Evolutionary conservation across 2,888 invertebrate genomes (phyloP).

Genomic region (Mactromeris polynyma): DNA sequence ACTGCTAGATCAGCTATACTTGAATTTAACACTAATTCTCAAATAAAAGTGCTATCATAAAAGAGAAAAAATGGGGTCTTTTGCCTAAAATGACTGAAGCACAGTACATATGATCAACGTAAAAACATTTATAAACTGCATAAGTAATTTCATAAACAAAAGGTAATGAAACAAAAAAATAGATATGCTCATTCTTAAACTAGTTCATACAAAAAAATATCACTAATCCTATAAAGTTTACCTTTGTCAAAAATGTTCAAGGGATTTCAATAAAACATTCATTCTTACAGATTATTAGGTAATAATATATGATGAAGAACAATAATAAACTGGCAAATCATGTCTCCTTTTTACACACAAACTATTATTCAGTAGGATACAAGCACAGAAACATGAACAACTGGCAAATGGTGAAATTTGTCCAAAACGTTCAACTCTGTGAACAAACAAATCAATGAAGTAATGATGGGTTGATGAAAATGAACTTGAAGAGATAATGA

Average conservation of each 20-base stretch:
- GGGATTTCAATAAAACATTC: not conserved
- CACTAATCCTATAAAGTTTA: too few species aligned
- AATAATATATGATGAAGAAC: not conserved
- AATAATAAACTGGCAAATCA: not conserved
- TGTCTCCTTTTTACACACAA: not conserved
- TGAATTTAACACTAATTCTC: too few species aligned
- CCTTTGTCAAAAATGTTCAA: not conserved
- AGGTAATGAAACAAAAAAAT: too few species aligned
- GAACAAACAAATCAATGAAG: constrained; percentile 28
- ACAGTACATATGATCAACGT: too few species aligned
- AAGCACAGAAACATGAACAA: not conserved
- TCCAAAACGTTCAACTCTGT: not conserved
- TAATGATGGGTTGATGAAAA: constrained; percentile 12
- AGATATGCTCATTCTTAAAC: too few species aligned
- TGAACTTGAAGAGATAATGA: not conserved
- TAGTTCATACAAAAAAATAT: too few species aligned
- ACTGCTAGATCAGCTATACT: too few species aligned
- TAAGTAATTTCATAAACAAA: too few species aligned
- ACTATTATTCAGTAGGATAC: not conserved
- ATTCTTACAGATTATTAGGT: not conserved
- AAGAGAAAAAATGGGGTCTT: too few species aligned
- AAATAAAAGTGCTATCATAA: too few species aligned
- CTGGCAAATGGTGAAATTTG: not conserved
- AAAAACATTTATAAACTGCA: too few species aligned
- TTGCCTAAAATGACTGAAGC: too few species aligned